Evolutionary conservation across 2,113 vertebrate genomes (phyloP).

Genomic region (Gymnorhina tibicen): DNA sequence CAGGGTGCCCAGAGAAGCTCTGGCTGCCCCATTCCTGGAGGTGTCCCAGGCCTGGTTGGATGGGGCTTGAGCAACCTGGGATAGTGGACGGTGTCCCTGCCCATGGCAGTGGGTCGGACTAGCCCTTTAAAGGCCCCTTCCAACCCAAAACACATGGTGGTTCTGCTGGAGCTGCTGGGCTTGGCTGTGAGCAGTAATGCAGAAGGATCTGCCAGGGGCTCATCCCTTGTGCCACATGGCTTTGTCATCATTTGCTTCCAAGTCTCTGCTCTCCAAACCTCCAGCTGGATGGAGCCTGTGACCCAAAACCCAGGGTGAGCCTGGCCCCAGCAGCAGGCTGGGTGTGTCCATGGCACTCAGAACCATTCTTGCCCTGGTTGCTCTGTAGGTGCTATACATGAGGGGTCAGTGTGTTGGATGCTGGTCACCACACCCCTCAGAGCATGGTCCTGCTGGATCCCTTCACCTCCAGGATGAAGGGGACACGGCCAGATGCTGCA

Average conservation of each 20-base stretch:
- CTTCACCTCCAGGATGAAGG: neutral
- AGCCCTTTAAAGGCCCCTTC: neutral
- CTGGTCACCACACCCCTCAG: neutral
- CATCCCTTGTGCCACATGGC: neutral
- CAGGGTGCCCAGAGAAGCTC: neutral
- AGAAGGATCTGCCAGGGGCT: neutral
- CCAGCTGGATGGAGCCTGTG: neutral
- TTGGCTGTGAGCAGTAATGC: neutral
- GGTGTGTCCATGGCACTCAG: neutral
- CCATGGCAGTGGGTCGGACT: neutral
- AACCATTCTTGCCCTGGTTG: rapidly evolving
- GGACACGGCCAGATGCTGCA: neutral
- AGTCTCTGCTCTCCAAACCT: neutral
- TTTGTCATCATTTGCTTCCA: neutral
- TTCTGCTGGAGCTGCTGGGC: neutral
- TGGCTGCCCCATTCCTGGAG: neutral
- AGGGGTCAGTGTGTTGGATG: neutral
- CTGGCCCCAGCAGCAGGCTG: neutral
- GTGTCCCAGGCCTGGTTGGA: neutral
- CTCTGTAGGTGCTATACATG: rapidly evolving
- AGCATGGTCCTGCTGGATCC: neutral
- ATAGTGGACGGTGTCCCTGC: neutral
- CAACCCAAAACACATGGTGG: neutral
- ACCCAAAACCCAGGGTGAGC: neutral
- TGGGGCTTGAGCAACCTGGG: rapidly evolving